A percentile compares a stretch with the other conserved stretches of the same genome.
Evolutionary conservation across 1,140 invertebrate genomes (phyloP).

Genomic region (Harlomillsia oculata): DNA sequence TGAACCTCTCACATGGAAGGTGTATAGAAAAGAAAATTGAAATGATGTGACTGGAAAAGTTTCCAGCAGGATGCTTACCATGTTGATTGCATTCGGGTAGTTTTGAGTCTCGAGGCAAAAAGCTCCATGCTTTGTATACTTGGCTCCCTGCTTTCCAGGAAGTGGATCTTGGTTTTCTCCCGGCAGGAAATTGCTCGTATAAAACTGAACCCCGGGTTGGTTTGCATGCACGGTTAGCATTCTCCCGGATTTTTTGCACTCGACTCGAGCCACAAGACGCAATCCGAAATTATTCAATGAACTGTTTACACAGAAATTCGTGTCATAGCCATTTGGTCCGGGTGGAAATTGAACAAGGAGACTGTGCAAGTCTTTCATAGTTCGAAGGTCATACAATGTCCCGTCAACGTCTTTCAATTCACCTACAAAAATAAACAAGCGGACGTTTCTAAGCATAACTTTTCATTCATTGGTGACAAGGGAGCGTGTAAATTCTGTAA

Average conservation of each 20-base stretch:
- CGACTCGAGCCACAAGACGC: too few species aligned
- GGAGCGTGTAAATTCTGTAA: too few species aligned
- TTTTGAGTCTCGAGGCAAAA: constrained; percentile 87
- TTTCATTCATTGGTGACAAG: too few species aligned
- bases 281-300: neutral
- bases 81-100: constrained; percentile 81
- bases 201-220: constrained; percentile 84
- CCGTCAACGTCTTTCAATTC: constrained; percentile 54
- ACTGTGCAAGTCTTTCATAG: constrained; percentile 45
- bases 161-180: constrained; percentile 41
- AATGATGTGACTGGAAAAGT: too few species aligned
- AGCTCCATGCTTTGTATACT: constrained; percentile 66
- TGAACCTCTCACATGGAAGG: too few species aligned
- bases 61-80: constrained; percentile 48
- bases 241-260: constrained; percentile 58
- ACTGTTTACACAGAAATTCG: constrained; percentile 59
- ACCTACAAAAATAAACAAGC: constrained; percentile 42
- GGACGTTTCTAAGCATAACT: neutral
- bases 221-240: constrained; percentile 65
- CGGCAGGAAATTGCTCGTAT: constrained; percentile 70
- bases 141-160: constrained; percentile 56
- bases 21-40: too few species aligned
- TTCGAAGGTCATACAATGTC: constrained; percentile 60
- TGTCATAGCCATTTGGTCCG: constrained; percentile 55
- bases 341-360: constrained; percentile 44